Conservation (phyloP, 1,140 invertebrate species). For the Oscheius sp. region DNA sequence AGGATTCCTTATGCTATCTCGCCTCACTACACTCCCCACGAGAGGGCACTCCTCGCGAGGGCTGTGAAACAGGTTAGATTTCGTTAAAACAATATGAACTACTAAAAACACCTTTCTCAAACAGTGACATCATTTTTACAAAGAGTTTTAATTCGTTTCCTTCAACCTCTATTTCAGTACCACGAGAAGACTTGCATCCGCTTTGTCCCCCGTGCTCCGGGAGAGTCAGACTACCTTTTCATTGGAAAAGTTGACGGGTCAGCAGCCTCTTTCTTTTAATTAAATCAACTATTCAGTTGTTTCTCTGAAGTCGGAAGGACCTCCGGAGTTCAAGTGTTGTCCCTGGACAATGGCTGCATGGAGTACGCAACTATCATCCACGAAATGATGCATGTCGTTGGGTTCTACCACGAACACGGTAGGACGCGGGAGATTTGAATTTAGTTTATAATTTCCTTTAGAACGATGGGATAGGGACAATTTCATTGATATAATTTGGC, state of each 20-base stretch:
- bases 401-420: slow-evolving; percentile 60
- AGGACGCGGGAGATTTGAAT: neutral
- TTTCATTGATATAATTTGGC: slow-evolving; percentile 60
- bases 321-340: slow-evolving; percentile 58
- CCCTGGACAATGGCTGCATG: slow-evolving; percentile 61
- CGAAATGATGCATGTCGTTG: slow-evolving; percentile 60
- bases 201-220: slow-evolving; percentile 53
- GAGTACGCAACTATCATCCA: slow-evolving; percentile 61
- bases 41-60: slow-evolving; percentile 54
- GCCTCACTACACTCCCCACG: slow-evolving; percentile 56
- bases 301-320: slow-evolving; percentile 60
- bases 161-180: slow-evolving; percentile 41
- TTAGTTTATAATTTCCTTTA: too few relatives aligned
- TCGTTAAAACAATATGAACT: too few relatives aligned
- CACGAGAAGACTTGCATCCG: slow-evolving; percentile 60
- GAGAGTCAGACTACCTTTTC: slow-evolving; percentile 58
- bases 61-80: slow-evolving; percentile 57
- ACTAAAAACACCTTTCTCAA: too few relatives aligned
- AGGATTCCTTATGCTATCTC: slow-evolving; percentile 59
- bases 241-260: slow-evolving; percentile 61
- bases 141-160: too few relatives aligned
- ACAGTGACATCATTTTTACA: too few relatives aligned
- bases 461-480: slow-evolving; percentile 60
- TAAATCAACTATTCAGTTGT: slow-evolving; percentile 43
- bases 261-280: neutral